Evolutionary conservation across 2,888 invertebrate species (phyloP), one percentile per base, ranked within the genome.

Genomic region (Orthonychiurus folsomi): DNA sequence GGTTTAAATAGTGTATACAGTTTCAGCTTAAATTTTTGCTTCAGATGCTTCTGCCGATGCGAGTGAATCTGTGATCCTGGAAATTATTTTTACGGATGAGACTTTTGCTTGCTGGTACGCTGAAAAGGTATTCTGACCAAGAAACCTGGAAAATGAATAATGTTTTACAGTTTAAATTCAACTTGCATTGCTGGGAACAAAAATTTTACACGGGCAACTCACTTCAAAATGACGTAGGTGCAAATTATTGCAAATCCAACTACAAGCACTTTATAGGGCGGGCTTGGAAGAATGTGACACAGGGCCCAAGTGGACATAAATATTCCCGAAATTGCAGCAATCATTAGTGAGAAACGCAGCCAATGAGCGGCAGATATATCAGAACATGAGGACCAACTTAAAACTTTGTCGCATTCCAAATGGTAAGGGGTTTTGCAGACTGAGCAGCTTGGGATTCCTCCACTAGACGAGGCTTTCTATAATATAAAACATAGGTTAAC

Each of bases 71-170:
- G 69, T 62, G 28, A 59, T 69, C 64, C 73, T 60, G 23, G 78
- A 79, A 58, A 84, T 80, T 73, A 93, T 93, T 75, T 86, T 87
- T 58, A 93, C 82, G 1, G 90, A 88, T 48, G 89, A 90, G 15
- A 92, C 89, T 79, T 89, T 90, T 73, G 93, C 92, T 66, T 90
- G 84, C 74, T 92, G 89, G 80, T 91, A 92, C n/a, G 92, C 92
- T 62, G 87, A 86, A 58, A 90, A 86, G 1, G 91, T 90, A 75
- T 89, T 91, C 76, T 89, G 85, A 66, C 91, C 89, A 69, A 93
- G 81, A 77, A 88, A 88, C 77, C 93, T 92, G 50, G 27, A 63
- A 50, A 50, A 21, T 57, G n/a, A 25, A 56, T n/a, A n/a, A n/a
- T n/a, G n/a, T n/a, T n/a, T n/a, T n/a, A n/a, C n/a, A n/a, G n/a